Percentiles rank a stretch among this genome's conserved stretches.
Conservation (phyloP, 1,140 invertebrate genomes). For the Tribolium madens region DNA sequence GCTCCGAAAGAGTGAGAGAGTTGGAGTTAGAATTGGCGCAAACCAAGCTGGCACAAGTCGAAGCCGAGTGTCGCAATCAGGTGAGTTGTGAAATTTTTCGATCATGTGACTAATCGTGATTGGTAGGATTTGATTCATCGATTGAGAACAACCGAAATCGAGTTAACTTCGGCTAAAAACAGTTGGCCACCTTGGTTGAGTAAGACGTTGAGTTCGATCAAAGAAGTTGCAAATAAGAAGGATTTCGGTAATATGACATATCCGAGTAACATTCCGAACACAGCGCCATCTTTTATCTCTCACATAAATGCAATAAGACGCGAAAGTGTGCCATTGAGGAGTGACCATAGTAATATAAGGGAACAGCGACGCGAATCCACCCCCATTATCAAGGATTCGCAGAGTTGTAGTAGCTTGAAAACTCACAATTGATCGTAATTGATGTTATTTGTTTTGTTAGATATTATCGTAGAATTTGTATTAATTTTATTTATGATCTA, state of each 20-base stretch:
- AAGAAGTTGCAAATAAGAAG: conserved; percentile 65
- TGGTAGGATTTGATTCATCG: conserved; percentile 91
- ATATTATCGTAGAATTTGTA: conserved; percentile 23
- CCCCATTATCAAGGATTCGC: conserved; percentile 63
- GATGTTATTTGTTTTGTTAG: conserved; percentile 9
- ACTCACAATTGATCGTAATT: conserved; percentile 58
- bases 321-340: conserved; percentile 61
- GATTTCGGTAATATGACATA: conserved; percentile 59
- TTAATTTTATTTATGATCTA: conserved; percentile 27
- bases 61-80: conserved; percentile 97
- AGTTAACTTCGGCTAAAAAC: conserved; percentile 83
- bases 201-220: conserved; percentile 78
- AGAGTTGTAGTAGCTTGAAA: conserved; percentile 64
- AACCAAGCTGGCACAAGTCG: conserved; percentile 96
- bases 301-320: conserved; percentile 60
- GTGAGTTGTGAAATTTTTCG: conserved; percentile 65
- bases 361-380: conserved; percentile 59
- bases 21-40: conserved; percentile 95
- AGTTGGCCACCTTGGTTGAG: conserved; percentile 89
- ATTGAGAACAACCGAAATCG: conserved; percentile 83
- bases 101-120: conserved; percentile 10
- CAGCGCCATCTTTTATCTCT: conserved; percentile 62
- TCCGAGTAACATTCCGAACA: conserved; percentile 48
- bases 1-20: conserved; percentile 83
- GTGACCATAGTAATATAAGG: conserved; percentile 47